Percentiles rank a stretch among this genome's conserved stretches.
These are phyloP conservation scores for Drosophila mayaguana DNA, from an alignment of 2,888 invertebrate species.

Conservation along the genomic window DNA sequence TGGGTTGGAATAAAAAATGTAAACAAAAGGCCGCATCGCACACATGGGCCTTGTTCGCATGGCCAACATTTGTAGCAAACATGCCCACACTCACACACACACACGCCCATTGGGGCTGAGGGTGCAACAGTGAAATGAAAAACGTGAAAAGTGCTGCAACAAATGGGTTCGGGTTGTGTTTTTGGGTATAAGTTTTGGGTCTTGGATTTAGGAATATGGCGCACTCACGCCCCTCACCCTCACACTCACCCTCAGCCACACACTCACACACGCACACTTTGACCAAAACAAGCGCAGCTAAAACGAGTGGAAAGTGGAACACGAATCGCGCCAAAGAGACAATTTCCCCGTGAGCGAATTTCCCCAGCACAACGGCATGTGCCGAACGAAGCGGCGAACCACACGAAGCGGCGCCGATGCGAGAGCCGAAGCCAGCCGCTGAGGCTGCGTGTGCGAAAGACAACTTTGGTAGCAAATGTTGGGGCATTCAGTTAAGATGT, in stretches of 20 bases:
- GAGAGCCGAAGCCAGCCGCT: conserved; percentile 34
- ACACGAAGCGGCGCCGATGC: conserved; percentile 9
- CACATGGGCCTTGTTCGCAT: conserved; percentile 67
- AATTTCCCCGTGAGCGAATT: conserved; percentile 58
- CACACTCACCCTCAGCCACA: neutral
- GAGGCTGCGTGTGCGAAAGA: conserved; percentile 52
- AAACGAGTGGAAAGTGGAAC: conserved; percentile 32
- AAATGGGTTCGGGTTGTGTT: conserved; percentile 64
- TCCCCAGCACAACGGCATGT: conserved; percentile 35
- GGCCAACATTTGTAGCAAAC: conserved; percentile 60
- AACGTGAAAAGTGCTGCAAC: conserved; percentile 78
- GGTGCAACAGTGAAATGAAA: conserved; percentile 62
- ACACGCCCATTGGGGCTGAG: conserved; percentile 21
- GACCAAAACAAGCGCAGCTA: conserved; percentile 21
- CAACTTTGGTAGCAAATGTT: conserved; percentile 67
- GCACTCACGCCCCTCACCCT: neutral
- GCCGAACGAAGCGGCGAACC: conserved; percentile 24
- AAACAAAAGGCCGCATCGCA: conserved; percentile 73
- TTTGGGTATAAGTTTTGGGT: conserved; percentile 36
- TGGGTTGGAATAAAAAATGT: conserved; percentile 76
- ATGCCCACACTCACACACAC: conserved; percentile 17
- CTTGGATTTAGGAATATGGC: conserved; percentile 1
- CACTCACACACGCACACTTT: conserved; percentile 1
- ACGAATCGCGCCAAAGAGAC: conserved; percentile 16
- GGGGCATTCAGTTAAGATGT: conserved; percentile 82